Evolutionary conservation across 2,888 invertebrate genomes (phyloP).

Genomic region (Sympetrum striolatum): DNA sequence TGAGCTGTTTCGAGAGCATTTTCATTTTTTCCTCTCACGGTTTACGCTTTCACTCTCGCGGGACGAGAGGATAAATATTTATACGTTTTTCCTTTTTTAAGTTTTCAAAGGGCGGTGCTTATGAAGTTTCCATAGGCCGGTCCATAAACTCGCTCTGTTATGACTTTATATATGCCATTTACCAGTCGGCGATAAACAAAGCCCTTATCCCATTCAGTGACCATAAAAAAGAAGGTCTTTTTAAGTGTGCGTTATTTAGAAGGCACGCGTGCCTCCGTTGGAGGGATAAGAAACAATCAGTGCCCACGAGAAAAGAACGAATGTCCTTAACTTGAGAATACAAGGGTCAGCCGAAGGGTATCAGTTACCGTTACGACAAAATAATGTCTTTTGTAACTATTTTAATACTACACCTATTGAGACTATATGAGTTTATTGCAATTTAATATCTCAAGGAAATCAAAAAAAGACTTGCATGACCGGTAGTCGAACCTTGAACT

Average conservation of each 20-base stretch:
- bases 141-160: not conserved
- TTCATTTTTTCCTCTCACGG: not conserved
- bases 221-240: not conserved
- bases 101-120: not conserved
- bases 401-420: no score
- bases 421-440: no score
- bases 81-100: not conserved
- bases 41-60: not conserved
- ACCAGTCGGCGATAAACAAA: not conserved
- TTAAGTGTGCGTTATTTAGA: not conserved
- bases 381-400: no score
- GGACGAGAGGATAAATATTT: not conserved
- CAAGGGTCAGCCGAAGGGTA: no score
- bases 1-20: not conserved
- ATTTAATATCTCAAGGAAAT: no score
- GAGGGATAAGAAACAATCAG: no score
- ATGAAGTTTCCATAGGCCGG: not conserved
- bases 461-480: no score
- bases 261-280: not conserved
- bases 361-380: no score
- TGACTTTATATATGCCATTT: not conserved
- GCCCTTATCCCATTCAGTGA: not conserved
- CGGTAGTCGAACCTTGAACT: no score
- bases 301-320: no score
- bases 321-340: no score